Conservation (phyloP, 2,797 vertebrate genomes). For the Brachymystax lenok region DNA sequence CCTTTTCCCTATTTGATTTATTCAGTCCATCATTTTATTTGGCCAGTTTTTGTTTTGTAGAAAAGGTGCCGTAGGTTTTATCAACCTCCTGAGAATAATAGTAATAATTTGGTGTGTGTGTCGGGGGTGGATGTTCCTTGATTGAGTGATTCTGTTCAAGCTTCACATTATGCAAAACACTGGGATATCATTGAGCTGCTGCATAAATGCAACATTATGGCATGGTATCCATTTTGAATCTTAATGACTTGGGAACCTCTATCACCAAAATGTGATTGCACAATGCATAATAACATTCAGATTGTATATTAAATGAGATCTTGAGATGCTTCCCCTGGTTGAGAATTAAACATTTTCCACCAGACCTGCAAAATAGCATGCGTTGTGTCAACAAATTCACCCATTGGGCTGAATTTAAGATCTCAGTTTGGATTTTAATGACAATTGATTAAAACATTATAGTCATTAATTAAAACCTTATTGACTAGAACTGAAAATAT, state of each 20-base stretch:
- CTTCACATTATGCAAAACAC: constrained; percentile 30
- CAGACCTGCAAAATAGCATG: neutral
- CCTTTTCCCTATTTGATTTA: neutral
- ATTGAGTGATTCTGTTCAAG: constrained; percentile 23
- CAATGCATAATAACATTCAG: constrained; percentile 16
- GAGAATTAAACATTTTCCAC: too few relatives aligned
- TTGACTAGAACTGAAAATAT: neutral
- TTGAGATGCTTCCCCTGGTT: neutral
- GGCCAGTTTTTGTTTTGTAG: too few relatives aligned
- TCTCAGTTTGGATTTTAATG: neutral
- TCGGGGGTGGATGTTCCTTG: neutral
- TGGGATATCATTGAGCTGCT: constrained; percentile 15
- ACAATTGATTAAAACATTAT: neutral
- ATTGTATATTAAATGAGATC: constrained; percentile 20
- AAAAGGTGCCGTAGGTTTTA: neutral
- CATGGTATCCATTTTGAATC: constrained; percentile 12
- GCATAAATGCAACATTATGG: constrained; percentile 27
- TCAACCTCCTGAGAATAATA: neutral
- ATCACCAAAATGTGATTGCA: constrained; percentile 5
- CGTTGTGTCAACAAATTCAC: neutral
- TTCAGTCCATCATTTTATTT: neutral
- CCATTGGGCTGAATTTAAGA: neutral
- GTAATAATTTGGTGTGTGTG: neutral
- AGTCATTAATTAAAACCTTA: neutral
- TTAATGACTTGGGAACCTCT: neutral